Percentiles rank a stretch among this genome's conserved stretches.
Conservation (phyloP, 2,113 vertebrate species). For the Raja brachyura region DNA sequence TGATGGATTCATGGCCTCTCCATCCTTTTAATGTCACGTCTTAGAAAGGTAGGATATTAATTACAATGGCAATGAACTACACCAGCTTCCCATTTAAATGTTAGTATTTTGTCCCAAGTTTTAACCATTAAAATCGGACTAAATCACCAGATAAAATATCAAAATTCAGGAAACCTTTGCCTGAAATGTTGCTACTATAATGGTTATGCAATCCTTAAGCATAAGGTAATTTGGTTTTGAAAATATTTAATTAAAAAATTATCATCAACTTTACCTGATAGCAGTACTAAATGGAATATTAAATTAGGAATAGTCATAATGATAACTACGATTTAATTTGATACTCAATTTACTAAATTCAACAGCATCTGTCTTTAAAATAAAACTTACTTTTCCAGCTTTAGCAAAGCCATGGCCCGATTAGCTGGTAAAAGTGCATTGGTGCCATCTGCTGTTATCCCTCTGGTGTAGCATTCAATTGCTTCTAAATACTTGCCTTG, state of each 20-base stretch:
- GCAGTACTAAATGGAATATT: background rate
- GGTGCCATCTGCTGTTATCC: slow-evolving; percentile 76
- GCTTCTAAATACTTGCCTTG: slow-evolving; percentile 85
- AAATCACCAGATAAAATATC: background rate
- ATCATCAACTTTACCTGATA: background rate
- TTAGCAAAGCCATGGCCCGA: slow-evolving; percentile 91
- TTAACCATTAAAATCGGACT: background rate
- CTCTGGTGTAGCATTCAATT: slow-evolving; percentile 79
- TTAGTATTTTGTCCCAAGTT: no score
- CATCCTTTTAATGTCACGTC: background rate
- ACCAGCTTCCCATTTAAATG: background rate
- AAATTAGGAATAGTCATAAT: background rate
- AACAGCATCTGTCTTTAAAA: background rate
- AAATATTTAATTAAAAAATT: background rate
- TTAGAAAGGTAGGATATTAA: background rate
- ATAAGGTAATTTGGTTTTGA: background rate
- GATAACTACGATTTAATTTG: background rate
- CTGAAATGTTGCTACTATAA: background rate
- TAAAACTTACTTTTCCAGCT: slow-evolving; percentile 71
- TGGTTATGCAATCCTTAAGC: background rate
- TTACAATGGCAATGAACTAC: background rate
- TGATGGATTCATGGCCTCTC: no score
- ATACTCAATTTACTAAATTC: background rate
- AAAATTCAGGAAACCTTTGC: background rate
- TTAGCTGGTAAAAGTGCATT: slow-evolving; percentile 90